Base-by-base conservation (phyloP, 2,888 invertebrate genomes). In the Leucophora obtusa region DNA sequence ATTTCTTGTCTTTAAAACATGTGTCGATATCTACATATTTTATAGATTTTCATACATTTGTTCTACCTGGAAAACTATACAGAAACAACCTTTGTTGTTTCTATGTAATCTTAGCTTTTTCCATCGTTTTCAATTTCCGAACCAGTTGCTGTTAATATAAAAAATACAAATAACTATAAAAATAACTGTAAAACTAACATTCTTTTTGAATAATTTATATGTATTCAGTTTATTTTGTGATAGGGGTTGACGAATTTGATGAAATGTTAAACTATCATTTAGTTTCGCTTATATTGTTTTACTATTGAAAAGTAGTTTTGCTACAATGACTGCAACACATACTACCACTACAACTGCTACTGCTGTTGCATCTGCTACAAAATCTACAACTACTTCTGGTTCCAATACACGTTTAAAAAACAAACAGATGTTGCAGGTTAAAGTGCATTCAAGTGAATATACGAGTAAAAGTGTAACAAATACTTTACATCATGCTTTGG, bases 401-500 rank as follows among this genome's bases (percentile, higher is more conserved):
- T 51, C 58, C 21, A 15, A 8, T 9, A 17, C 50, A 69, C 51
- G 43, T 62, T 71, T 66, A 68, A 60, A 54, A 51, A 50, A 51
- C 50, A 38, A 17, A 35, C 63, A 68, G 58, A 76, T 77, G 82
- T 35, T 68, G 66, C 79, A 43, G 38, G 68, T 14, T 71, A 74
- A 82, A 81, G 79, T 69, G 79, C 82, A 74, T 85, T 84, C 85
- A 80, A 83, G 82, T 82, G 59, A 43, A 58, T 35, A 11, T 28
- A 50, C 28, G 28, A 7, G n/a, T 59, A 54, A 58, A 58, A 65
- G 21, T 74, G 73, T 66, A 54, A 43, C 47, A 58, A 89, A 91
- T 68, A 91, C 91, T 51, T 87, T 92, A 47, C 91, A 92, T 82
- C 86, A 90, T 56, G 91, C 92, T 9, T 85, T 92, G 63, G 90